Conservation (phyloP, 2,888 invertebrate genomes). For the Cylloceria caligata region DNA sequence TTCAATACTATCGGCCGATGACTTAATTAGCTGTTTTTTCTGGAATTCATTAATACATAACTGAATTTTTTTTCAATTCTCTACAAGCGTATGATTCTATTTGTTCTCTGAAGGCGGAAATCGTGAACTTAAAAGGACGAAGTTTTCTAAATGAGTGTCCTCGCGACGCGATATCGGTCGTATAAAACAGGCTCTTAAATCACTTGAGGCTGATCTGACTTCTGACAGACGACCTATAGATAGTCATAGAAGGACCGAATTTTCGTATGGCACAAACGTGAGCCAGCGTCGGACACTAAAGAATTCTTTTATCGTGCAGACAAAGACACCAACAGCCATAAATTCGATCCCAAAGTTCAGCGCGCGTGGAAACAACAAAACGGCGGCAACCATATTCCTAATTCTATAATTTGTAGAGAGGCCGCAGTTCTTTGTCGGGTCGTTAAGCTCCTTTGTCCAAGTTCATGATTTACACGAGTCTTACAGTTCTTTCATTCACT, state of each 20-base stretch:
- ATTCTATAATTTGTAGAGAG: conserved; percentile 82
- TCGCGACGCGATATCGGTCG: conserved; percentile 48
- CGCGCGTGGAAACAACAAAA: conserved; percentile 62
- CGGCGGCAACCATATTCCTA: conserved; percentile 77
- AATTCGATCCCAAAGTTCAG: conserved; percentile 72
- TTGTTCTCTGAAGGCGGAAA: not conserved
- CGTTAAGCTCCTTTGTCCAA: conserved; percentile 84
- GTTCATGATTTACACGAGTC: conserved; percentile 82
- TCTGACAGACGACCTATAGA: conserved; percentile 56
- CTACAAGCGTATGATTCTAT: not conserved
- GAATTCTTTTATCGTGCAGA: conserved; percentile 74
- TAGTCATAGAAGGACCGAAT: conserved; percentile 52
- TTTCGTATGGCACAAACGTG: conserved; percentile 44
- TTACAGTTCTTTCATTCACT: conserved; percentile 72
- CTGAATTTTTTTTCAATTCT: not conserved
- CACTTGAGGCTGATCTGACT: conserved; percentile 58
- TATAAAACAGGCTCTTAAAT: conserved; percentile 55
- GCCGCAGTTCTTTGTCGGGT: conserved; percentile 82
- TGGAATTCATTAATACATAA: no score
- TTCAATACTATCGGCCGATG: no score
- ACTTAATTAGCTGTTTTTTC: no score
- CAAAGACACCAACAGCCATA: conserved; percentile 79
- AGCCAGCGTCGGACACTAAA: conserved; percentile 66
- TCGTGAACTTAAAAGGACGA: conserved; percentile 15
- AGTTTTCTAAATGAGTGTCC: conserved; percentile 34